phyloP scores from a whole-genome alignment of 2,113 vertebrate species.

The Upupa epops region DNA sequence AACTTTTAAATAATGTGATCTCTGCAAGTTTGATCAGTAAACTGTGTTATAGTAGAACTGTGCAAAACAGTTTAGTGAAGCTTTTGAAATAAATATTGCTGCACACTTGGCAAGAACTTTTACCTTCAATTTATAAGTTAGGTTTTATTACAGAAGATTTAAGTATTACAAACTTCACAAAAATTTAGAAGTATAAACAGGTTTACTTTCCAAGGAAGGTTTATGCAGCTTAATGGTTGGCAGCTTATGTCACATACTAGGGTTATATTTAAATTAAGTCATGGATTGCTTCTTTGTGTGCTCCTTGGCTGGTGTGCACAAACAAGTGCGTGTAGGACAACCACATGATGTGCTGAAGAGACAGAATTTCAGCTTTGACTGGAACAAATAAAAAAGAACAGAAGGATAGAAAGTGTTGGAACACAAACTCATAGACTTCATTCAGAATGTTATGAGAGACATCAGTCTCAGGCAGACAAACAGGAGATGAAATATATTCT shows the following conservation, averaged over 20 bases:
- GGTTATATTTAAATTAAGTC: neutral
- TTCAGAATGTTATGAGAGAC: neutral
- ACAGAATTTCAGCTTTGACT: neutral
- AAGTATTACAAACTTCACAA: neutral
- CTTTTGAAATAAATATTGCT: neutral
- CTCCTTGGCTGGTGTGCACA: accelerated
- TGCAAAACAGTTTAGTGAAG: neutral
- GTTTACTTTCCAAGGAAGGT: accelerated
- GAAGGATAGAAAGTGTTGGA: neutral
- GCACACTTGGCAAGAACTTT: neutral
- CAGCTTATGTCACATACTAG: neutral
- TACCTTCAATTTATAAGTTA: neutral
- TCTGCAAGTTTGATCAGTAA: neutral
- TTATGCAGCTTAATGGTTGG: neutral
- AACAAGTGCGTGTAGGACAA: neutral
- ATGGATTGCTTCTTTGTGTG: neutral
- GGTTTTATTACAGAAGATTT: neutral
- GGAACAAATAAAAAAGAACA: neutral
- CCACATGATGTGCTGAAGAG: neutral
- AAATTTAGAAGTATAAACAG: neutral
- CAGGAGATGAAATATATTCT: neutral
- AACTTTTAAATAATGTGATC: neutral
- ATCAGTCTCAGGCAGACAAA: neutral
- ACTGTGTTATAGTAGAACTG: neutral
- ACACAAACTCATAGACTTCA: neutral